Base-by-base conservation (phyloP, 2,797 vertebrate species). In the Silurus lanzhouensis region DNA sequence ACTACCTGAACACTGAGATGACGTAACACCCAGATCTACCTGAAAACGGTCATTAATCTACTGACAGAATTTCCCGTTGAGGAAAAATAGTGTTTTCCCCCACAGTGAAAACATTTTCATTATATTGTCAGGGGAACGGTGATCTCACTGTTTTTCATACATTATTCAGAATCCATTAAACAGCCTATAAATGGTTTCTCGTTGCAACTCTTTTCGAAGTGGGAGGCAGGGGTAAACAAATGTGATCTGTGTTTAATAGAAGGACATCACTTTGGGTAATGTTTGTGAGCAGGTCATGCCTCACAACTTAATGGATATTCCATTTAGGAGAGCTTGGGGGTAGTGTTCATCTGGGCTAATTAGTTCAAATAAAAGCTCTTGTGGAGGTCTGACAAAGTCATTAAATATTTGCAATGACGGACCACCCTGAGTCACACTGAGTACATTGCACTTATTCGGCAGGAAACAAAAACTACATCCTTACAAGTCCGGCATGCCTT, bases 241-340 rank as follows among this genome's bases (percentile, higher is more conserved):
- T 81, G 2, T 46, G 20, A 57, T 68, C 5, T 68, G 15, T 81
- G 80, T 81, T n/a, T 67, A 81, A 67, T n/a, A 66, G 64, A 68
- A 13, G 9, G 31, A 0, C 15, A 27, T 55, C 46, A 68, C n/a
- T 81, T 13, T 20, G 17, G 66, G 0, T 67, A 46, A 66, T 64
- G 79, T 67, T 81, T 27, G 6, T 67, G n/a, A 52, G 14, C 10
- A 55, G 44, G 22, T 27, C 17, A 48, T 52, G 25, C 25, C 1
- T 68, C 64, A 68, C 20, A 20, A 6, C 9, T 2, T 9, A 57
- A 9, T 22, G 25, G 6, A 22, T 12, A 17, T 27, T 38, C 57
- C 10, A 61, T 38, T 22, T 60, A 3, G 19, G 1, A 67, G 9
- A 19, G 22, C 3, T 31, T 58, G 7, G 10, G 19, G 57, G 9